Base-by-base conservation (phyloP, 2,888 invertebrate genomes). In the Masnerella sp. region DNA sequence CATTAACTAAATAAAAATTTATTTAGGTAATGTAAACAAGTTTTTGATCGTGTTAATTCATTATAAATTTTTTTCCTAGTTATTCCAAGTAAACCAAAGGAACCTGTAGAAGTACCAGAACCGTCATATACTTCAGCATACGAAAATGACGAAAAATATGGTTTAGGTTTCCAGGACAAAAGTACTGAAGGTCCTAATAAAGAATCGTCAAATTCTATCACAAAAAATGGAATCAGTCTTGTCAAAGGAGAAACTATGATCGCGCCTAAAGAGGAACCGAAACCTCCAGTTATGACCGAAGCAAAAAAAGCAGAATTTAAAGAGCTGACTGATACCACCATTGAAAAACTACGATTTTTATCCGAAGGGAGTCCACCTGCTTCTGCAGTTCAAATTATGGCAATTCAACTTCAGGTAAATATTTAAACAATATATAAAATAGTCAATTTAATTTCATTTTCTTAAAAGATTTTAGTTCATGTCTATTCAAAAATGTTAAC, bases 401-500 rank as follows among this genome's bases (percentile, higher is more conserved):
- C 89, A 38, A 90, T 91, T 78, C 91, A 92, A 85, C 87, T 91
- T 76, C 90, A 91, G 86, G 92, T 91, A 80, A 81, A 81, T 22
- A 40, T 5, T 14, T 36, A 42, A n/a, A n/a, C n/a, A n/a, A n/a
- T n/a, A n/a, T n/a, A n/a, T n/a, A n/a, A n/a, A n/a, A n/a, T n/a
- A n/a, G n/a, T n/a, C n/a, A n/a, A n/a, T n/a, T n/a, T n/a, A n/a
- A n/a, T n/a, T n/a, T n/a, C n/a, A n/a, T n/a, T n/a, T n/a, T n/a
- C n/a, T n/a, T n/a, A n/a, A n/a, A n/a, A n/a, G n/a, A n/a, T n/a
- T n/a, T n/a, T n/a, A n/a, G n/a, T n/a, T n/a, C n/a, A n/a, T n/a
- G n/a, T n/a, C n/a, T n/a, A n/a, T n/a, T n/a, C n/a, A n/a, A n/a
- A n/a, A n/a, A n/a, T n/a, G n/a, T n/a, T n/a, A n/a, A n/a, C n/a